phyloP scores from a whole-genome alignment of 2,888 invertebrate genomes.

The Scotopteryx bipunctaria region DNA sequence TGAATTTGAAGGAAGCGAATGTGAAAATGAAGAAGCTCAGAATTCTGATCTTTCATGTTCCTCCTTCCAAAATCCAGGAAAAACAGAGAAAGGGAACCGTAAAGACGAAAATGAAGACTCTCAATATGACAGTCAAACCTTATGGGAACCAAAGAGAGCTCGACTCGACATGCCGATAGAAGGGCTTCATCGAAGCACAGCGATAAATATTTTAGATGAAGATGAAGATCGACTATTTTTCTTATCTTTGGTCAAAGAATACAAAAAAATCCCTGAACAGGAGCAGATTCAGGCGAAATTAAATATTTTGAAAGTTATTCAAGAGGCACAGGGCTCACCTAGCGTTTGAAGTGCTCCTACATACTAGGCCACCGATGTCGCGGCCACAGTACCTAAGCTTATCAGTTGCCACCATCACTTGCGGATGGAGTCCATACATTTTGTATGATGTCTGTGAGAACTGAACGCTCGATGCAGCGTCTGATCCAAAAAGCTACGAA shows the following conservation, averaged over 20 bases:
- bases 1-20: too few relatives aligned
- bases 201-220: conserved; percentile 29
- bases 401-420: too few relatives aligned
- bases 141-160: not conserved
- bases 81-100: not conserved
- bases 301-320: conserved; percentile 32
- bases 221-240: conserved; percentile 37
- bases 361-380: not conserved
- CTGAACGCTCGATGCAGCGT: too few relatives aligned
- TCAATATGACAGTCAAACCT: not conserved
- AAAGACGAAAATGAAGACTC: not conserved
- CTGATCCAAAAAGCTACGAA: too few relatives aligned
- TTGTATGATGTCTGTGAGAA: too few relatives aligned
- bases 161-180: not conserved
- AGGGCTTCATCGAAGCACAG: conserved; percentile 13
- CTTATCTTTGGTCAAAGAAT: conserved; percentile 37
- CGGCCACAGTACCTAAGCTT: not conserved
- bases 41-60: too few relatives aligned
- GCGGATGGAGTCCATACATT: too few relatives aligned
- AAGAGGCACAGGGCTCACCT: conserved; percentile 22
- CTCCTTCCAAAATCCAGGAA: too few relatives aligned
- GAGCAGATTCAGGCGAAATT: conserved; percentile 32
- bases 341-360: not conserved
- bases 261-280: conserved; percentile 36
- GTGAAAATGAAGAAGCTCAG: too few relatives aligned